A percentile compares a stretch with the other conserved stretches of the same genome.
Evolutionary conservation across 2,888 invertebrate genomes (phyloP).

Genomic region (Ernsta delagoae): DNA sequence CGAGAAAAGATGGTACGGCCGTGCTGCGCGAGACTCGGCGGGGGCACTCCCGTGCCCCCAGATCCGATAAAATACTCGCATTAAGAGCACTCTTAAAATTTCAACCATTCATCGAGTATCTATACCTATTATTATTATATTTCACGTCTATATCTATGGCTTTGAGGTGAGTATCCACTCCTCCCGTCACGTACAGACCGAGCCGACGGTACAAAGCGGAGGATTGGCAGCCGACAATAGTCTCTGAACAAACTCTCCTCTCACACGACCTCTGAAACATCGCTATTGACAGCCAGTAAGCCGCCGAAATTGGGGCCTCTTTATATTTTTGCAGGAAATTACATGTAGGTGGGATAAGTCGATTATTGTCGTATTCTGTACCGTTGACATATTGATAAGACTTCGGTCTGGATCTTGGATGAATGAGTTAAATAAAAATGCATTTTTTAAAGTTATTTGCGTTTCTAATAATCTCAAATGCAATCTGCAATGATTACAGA

Average conservation of each 20-base stretch:
- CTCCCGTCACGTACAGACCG: neutral
- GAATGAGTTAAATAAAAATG: too few species aligned
- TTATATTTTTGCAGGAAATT: neutral
- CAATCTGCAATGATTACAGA: too few species aligned
- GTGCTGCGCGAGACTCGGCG: too few species aligned
- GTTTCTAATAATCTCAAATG: too few species aligned
- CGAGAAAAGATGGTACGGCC: too few species aligned
- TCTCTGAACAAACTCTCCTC: neutral
- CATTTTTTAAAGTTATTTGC: too few species aligned
- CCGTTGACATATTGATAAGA: too few species aligned
- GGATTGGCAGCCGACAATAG: neutral
- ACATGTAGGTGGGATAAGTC: neutral
- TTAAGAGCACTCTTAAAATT: too few species aligned
- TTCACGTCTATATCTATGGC: neutral
- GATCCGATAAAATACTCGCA: too few species aligned
- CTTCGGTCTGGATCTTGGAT: too few species aligned
- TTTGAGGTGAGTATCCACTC: neutral
- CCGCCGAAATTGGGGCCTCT: neutral
- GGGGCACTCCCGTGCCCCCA: too few species aligned
- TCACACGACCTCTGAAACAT: slow-evolving; percentile 3
- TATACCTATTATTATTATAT: neutral
- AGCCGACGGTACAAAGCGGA: neutral
- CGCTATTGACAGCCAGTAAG: slow-evolving; percentile 1
- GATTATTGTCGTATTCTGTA: neutral
- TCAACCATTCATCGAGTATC: too few species aligned